phyloP scores from a whole-genome alignment of 2,888 invertebrate species.

The Saturnia japonica region DNA sequence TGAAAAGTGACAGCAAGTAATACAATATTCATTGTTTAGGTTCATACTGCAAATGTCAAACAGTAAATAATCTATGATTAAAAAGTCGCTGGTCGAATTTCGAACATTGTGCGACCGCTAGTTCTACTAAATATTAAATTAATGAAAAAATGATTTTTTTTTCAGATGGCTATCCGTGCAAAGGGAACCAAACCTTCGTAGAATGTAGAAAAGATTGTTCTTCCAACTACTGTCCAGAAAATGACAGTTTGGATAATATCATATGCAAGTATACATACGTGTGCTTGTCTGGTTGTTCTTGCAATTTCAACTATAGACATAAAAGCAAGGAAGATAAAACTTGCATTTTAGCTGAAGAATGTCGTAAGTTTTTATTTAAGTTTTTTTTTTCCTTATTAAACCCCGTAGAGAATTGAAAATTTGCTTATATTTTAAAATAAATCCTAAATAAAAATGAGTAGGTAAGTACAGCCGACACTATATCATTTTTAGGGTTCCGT shows the following conservation, averaged over 20 bases:
- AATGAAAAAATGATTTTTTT: conserved; percentile 21
- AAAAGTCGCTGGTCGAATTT: no score
- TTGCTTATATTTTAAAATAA: not conserved
- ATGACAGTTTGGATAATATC: conserved; percentile 34
- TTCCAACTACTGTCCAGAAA: conserved; percentile 43
- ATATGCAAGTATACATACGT: conserved; percentile 39
- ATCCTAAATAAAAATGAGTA: not conserved
- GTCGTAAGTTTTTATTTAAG: conserved; percentile 39
- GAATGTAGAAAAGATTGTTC: conserved; percentile 43
- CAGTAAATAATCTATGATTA: no score
- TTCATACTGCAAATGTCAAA: no score
- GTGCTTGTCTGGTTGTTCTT: conserved; percentile 49
- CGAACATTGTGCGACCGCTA: no score
- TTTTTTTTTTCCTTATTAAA: not conserved
- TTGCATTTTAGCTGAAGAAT: conserved; percentile 47
- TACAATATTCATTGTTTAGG: no score
- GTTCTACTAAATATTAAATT: not conserved
- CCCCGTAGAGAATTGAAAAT: not conserved
- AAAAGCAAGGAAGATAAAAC: conserved; percentile 34
- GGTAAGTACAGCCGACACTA: not conserved
- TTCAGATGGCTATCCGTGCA: conserved; percentile 47
- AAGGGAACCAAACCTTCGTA: conserved; percentile 42
- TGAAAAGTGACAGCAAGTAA: no score
- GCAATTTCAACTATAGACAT: conserved; percentile 40
- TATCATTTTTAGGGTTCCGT: not conserved